Evolutionary conservation across 2,888 invertebrate genomes (phyloP).

Genomic region (Epistrophella euchroma): DNA sequence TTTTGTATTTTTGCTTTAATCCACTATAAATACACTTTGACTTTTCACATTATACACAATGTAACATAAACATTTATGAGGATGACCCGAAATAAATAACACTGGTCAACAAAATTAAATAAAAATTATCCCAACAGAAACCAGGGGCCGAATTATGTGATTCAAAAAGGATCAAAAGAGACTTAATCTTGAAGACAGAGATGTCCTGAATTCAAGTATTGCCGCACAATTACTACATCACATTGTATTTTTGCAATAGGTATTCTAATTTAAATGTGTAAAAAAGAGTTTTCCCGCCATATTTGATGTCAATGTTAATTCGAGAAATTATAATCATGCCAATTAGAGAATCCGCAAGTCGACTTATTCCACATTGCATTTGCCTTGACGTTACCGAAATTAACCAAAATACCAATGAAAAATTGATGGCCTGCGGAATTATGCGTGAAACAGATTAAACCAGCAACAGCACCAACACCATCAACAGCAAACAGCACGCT

Average conservation of each 20-base stretch:
- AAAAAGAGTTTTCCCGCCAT: too few relatives aligned
- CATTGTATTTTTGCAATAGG: background rate
- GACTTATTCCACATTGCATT: too few relatives aligned
- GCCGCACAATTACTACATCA: too few relatives aligned
- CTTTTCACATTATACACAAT: conserved; percentile 17
- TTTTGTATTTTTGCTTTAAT: background rate
- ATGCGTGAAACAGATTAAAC: too few relatives aligned
- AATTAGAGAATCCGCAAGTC: too few relatives aligned
- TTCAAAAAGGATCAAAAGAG: background rate
- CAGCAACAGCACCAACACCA: too few relatives aligned
- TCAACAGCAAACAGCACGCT: too few relatives aligned
- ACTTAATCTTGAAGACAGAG: background rate
- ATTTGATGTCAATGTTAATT: background rate
- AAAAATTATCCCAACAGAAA: background rate
- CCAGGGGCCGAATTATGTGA: background rate
- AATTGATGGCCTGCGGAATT: too few relatives aligned
- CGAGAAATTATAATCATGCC: too few relatives aligned
- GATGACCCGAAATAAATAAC: background rate
- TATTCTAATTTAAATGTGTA: background rate
- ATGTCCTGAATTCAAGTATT: too few relatives aligned
- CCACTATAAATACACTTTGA: conserved; percentile 18
- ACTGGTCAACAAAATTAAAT: background rate
- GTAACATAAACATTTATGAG: background rate
- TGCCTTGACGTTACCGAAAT: too few relatives aligned
- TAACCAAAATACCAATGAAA: too few relatives aligned